A percentile compares a stretch with the other conserved stretches of the same genome.
Conservation (phyloP, 2,797 vertebrate species). For the Hippoglossus hippoglossus region DNA sequence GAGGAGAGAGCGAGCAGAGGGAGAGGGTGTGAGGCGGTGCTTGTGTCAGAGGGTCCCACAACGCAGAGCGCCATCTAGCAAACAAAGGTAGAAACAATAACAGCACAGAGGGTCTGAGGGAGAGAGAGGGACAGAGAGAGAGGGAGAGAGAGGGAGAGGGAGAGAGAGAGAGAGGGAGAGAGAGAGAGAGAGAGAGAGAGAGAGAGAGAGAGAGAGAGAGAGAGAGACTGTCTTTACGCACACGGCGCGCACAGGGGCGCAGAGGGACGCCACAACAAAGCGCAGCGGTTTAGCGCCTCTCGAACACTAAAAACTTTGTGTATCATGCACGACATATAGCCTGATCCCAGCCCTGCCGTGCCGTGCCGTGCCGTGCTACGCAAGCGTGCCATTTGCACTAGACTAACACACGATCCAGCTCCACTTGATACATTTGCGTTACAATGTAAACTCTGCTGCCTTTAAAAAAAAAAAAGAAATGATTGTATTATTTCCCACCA, state of each 20-base stretch:
- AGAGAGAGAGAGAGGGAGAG: conserved; percentile 20
- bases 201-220: conserved; percentile 43
- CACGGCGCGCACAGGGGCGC: conserved; percentile 49
- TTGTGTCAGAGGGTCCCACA: conserved; percentile 85
- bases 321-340: background rate
- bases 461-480: background rate
- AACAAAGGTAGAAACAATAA: conserved; percentile 89
- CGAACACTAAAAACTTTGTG: conserved; percentile 42
- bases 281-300: conserved; percentile 48
- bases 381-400: background rate
- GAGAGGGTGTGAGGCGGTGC: conserved; percentile 56
- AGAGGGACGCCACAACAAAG: conserved; percentile 64
- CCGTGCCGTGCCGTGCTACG: background rate
- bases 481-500: background rate
- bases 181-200: conserved; percentile 35
- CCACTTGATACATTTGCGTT: conserved; percentile 14
- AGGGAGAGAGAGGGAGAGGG: background rate
- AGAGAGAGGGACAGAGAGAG: background rate
- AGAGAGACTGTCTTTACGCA: conserved; percentile 58
- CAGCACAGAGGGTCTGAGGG: conserved; percentile 54
- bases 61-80: conserved; percentile 97
- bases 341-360: too few species aligned
- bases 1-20: conserved; percentile 2
- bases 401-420: conserved; percentile 1
- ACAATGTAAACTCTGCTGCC: conserved; percentile 12